Evolutionary conservation across 2,113 vertebrate species (phyloP).

Genomic region (Cranoglanis bouderius): DNA sequence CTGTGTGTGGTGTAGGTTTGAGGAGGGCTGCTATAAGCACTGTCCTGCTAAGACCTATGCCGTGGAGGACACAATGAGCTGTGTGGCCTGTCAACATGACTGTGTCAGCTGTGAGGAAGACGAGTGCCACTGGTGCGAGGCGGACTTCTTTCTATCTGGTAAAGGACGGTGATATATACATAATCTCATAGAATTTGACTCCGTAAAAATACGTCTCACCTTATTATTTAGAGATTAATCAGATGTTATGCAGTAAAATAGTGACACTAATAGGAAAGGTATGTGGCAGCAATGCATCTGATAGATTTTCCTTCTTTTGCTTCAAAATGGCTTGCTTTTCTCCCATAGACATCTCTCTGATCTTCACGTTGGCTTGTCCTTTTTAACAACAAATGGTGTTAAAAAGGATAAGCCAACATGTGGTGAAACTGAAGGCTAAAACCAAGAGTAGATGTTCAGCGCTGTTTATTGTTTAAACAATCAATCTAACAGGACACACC

Average conservation of each 20-base stretch:
- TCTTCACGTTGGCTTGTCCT: too few species aligned
- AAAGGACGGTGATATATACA: neutral
- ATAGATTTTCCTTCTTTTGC: too few species aligned
- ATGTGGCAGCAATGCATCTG: neutral
- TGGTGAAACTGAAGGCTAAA: too few species aligned
- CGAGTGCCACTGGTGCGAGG: constrained; percentile 82
- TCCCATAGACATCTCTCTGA: too few species aligned
- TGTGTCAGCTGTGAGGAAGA: constrained; percentile 82
- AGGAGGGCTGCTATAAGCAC: constrained; percentile 77
- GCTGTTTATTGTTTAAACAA: too few species aligned
- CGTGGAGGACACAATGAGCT: constrained; percentile 74
- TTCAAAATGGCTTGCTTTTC: too few species aligned
- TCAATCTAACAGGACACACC: too few species aligned
- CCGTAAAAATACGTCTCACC: neutral
- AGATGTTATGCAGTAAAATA: neutral
- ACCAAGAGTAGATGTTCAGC: too few species aligned
- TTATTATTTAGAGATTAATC: neutral
- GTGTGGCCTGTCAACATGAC: constrained; percentile 73
- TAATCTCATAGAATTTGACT: neutral
- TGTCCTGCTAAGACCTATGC: constrained; percentile 86
- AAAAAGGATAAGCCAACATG: too few species aligned
- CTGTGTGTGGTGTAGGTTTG: constrained; percentile 74
- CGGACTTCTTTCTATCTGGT: constrained; percentile 86
- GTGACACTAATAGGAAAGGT: neutral
- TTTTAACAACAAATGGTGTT: too few species aligned